Conservation (phyloP, 2,113 vertebrate species). For the Cyanoramphus novaezelandiae region DNA sequence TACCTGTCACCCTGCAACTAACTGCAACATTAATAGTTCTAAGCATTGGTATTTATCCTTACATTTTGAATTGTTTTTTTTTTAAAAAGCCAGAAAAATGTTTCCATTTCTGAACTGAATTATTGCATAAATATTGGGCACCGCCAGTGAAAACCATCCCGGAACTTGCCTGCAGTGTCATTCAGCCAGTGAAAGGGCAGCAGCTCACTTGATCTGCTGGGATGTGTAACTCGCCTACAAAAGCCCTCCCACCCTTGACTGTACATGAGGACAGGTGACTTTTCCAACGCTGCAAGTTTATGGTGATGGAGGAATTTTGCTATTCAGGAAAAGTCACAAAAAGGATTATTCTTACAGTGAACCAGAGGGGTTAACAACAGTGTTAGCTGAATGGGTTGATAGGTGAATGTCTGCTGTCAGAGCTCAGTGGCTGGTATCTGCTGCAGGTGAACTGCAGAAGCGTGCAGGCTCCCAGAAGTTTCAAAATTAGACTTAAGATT, state of each 20-base stretch:
- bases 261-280: neutral
- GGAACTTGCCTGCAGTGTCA: neutral
- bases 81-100: neutral
- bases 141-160: neutral
- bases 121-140: neutral
- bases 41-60: neutral
- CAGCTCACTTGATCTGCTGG: neutral
- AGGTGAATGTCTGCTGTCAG: neutral
- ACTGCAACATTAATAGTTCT: neutral
- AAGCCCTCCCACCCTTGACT: neutral
- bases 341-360: neutral
- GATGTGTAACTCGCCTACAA: accelerated
- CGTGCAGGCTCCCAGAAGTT: neutral
- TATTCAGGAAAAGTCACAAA: neutral
- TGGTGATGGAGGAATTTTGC: neutral
- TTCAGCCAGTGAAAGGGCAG: neutral
- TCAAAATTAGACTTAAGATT: neutral
- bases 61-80: neutral
- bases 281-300: neutral
- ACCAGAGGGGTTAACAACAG: neutral
- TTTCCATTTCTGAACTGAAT: neutral
- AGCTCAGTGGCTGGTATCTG: neutral
- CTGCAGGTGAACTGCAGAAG: neutral
- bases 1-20: neutral
- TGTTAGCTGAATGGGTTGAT: neutral